phyloP scores from a whole-genome alignment of 2,888 invertebrate species.

The Cephus runcator region DNA sequence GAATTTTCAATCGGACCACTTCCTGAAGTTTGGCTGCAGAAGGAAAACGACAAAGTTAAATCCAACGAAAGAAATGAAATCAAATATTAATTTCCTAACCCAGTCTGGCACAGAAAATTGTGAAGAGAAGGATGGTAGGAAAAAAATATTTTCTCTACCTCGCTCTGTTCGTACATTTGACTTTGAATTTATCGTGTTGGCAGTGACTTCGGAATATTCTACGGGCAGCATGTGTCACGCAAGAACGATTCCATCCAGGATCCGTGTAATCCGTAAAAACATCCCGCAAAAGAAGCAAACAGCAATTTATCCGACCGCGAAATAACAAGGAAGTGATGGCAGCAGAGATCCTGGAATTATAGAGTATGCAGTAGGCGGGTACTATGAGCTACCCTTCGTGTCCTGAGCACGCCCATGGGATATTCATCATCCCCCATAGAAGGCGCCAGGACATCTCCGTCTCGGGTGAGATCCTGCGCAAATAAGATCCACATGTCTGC shows the following conservation, averaged over 20 bases:
- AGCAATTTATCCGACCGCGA: constrained; percentile 50
- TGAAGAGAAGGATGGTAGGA: not conserved
- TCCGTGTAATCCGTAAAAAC: constrained; percentile 41
- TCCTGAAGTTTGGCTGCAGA: not conserved
- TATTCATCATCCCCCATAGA: constrained; percentile 46
- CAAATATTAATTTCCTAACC: not conserved
- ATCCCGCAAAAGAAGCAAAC: constrained; percentile 53
- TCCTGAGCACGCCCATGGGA: constrained; percentile 38
- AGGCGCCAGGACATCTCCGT: constrained; percentile 52
- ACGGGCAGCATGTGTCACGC: not conserved
- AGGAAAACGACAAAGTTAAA: not conserved
- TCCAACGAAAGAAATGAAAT: no score
- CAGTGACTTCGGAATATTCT: not conserved
- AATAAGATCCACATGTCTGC: constrained; percentile 58
- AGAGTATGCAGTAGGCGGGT: not conserved
- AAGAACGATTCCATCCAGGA: not conserved
- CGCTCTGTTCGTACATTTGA: not conserved
- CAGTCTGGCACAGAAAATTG: not conserved
- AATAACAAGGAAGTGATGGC: constrained; percentile 54
- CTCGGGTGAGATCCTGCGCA: constrained; percentile 49
- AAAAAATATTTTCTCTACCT: not conserved
- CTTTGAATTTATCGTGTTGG: not conserved
- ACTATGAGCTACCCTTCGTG: constrained; percentile 15
- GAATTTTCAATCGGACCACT: not conserved
- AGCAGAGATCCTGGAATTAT: not conserved